These are phyloP conservation scores for Pedionomus torquatus DNA, from an alignment of 2,113 vertebrate species.

Conservation along the genomic window DNA sequence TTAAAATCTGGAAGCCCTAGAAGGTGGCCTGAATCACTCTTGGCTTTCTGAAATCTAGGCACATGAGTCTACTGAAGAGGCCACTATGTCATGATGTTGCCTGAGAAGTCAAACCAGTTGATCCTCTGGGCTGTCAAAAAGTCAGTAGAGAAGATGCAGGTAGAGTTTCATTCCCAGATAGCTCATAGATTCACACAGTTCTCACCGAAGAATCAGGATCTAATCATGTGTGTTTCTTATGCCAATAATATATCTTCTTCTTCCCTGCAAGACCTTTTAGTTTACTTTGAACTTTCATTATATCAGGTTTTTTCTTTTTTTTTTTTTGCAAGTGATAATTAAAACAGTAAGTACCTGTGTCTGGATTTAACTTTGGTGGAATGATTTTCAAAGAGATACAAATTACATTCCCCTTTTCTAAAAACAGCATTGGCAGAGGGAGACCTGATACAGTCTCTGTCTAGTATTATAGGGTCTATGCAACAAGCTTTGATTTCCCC, in stretches of 20 bases:
- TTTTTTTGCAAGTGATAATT: constrained; percentile 46
- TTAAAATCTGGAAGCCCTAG: background rate
- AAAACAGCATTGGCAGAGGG: background rate
- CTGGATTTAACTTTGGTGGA: constrained; percentile 45
- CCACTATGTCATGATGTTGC: background rate
- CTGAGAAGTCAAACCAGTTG: constrained; percentile 1
- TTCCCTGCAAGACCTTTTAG: background rate
- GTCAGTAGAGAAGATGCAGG: background rate
- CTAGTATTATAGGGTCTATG: background rate
- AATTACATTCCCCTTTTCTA: background rate
- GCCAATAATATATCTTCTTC: background rate
- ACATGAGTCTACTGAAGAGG: background rate
- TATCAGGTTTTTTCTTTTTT: background rate
- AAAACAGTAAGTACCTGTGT: constrained; percentile 50
- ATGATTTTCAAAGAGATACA: constrained; percentile 34
- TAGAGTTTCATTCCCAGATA: background rate
- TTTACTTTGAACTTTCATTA: constrained; percentile 50
- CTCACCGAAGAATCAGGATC: background rate
- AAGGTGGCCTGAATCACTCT: background rate
- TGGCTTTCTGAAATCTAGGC: background rate
- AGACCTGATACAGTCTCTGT: background rate
- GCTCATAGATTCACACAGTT: background rate
- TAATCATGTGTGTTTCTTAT: background rate
- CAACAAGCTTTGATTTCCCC: constrained; percentile 43
- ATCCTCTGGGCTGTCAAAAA: background rate